Conservation (phyloP, 2,113 vertebrate species). For the Bos indicus region DNA sequence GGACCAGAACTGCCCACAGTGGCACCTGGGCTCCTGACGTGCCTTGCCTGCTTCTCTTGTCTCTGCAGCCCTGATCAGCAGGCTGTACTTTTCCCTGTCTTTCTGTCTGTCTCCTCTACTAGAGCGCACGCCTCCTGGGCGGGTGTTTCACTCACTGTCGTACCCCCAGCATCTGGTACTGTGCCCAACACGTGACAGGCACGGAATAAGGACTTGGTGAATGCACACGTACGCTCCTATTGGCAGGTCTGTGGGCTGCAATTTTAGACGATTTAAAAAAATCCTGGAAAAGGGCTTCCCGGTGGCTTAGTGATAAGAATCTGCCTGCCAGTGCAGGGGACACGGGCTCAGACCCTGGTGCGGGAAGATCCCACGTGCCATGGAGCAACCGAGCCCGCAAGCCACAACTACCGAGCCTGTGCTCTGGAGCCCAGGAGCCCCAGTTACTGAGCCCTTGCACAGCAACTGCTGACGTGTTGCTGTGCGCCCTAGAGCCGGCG, state of each 20-base stretch:
- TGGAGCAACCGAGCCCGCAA: neutral
- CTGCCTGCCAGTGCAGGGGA: neutral
- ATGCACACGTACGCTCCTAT: neutral
- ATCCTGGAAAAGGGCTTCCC: neutral
- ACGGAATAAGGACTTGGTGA: neutral
- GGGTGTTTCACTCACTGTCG: neutral
- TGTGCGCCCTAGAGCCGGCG: accelerated
- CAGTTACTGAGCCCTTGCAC: too few species aligned
- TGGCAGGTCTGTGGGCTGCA: neutral
- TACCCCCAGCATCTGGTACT: neutral
- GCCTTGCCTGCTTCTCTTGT: accelerated
- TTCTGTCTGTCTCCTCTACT: neutral
- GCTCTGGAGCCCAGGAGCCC: neutral
- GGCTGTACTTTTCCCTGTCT: neutral
- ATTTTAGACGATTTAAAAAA: neutral
- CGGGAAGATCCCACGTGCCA: accelerated
- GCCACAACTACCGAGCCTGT: too few species aligned
- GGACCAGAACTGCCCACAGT: neutral
- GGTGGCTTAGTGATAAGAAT: neutral
- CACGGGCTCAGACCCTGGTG: accelerated
- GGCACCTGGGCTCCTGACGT: accelerated
- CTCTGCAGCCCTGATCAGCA: accelerated
- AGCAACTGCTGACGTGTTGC: neutral
- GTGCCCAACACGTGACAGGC: neutral
- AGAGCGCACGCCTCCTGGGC: accelerated